Percentiles rank a stretch among this genome's conserved stretches.
Evolutionary conservation across 2,888 invertebrate species (phyloP).

Genomic region (Plagodis dolabraria): DNA sequence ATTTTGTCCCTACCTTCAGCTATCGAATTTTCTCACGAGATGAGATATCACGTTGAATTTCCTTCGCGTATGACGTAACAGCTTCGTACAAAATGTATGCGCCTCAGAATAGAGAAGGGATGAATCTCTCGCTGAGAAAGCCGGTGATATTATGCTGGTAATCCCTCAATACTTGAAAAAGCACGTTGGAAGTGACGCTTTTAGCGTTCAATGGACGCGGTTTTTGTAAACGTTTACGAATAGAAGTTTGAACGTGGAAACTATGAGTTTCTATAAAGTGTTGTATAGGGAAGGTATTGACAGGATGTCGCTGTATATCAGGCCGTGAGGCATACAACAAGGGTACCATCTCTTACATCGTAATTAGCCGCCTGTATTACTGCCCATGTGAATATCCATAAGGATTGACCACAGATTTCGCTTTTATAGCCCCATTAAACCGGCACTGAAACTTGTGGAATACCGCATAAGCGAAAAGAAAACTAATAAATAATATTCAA

Average conservation of each 20-base stretch:
- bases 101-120: slow-evolving; percentile 8
- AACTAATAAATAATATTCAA: too few relatives aligned
- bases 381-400: too few relatives aligned
- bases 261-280: too few relatives aligned
- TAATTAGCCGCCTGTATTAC: too few relatives aligned
- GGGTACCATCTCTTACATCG: too few relatives aligned
- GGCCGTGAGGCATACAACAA: too few relatives aligned
- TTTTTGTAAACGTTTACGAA: neutral
- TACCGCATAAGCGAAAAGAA: too few relatives aligned
- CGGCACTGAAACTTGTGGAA: too few relatives aligned
- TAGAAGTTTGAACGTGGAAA: neutral
- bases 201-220: slow-evolving; percentile 7
- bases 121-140: slow-evolving; percentile 8
- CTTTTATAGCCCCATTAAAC: too few relatives aligned
- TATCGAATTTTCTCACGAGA: slow-evolving; percentile 21
- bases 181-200: slow-evolving; percentile 9
- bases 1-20: slow-evolving; percentile 7
- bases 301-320: too few relatives aligned
- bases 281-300: neutral
- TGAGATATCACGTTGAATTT: slow-evolving; percentile 18
- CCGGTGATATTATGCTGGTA: slow-evolving; percentile 12
- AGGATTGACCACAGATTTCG: too few relatives aligned
- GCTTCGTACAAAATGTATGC: slow-evolving; percentile 25
- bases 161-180: slow-evolving; percentile 10
- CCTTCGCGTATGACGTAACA: slow-evolving; percentile 16